phyloP scores from a whole-genome alignment of 2,113 vertebrate genomes.

The Petrocephalus microphthalmus region DNA sequence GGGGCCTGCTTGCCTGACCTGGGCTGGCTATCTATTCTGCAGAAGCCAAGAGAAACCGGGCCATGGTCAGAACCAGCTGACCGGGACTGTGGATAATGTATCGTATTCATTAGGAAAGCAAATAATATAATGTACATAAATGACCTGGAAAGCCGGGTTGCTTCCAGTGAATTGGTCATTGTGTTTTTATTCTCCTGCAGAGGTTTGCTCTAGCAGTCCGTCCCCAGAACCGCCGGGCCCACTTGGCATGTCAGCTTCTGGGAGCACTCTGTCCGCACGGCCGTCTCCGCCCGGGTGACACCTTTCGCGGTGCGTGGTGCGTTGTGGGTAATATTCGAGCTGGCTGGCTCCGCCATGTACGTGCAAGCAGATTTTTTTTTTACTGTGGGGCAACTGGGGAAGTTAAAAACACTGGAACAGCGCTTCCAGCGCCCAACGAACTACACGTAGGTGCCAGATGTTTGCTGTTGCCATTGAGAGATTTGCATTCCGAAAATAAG shows the following conservation, averaged over 20 bases:
- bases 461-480: not conserved
- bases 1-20: not conserved
- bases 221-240: not conserved
- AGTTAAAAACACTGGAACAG: not conserved
- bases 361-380: not conserved
- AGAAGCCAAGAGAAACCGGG: not conserved
- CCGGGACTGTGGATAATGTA: not conserved
- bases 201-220: not conserved
- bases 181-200: not conserved
- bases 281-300: not conserved
- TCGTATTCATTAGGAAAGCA: not conserved
- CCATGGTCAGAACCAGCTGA: not conserved
- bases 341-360: not conserved
- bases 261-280: not conserved
- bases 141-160: not conserved
- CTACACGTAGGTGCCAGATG: not conserved
- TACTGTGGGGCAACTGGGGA: not conserved
- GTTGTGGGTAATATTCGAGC: too few relatives aligned
- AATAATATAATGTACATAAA: not conserved
- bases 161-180: not conserved
- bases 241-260: not conserved
- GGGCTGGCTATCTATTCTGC: not conserved
- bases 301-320: not conserved
- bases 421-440: not conserved
- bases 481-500: not conserved